phyloP scores from a whole-genome alignment of 2,113 vertebrate genomes.

The Atrichornis clamosus region DNA sequence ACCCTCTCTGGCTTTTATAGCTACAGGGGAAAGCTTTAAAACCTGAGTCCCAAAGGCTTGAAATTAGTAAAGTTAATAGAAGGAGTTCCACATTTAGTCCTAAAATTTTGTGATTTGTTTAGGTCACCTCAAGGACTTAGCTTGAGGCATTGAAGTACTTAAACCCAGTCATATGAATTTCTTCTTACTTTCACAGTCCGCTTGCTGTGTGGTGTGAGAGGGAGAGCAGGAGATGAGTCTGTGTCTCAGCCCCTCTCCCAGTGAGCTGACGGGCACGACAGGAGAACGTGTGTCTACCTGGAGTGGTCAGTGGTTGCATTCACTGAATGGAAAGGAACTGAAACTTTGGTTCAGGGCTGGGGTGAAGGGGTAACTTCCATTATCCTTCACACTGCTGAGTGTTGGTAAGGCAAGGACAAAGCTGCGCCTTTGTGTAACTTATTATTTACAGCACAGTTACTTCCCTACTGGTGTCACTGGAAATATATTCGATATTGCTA shows the following conservation, averaged over 20 bases:
- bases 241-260: not conserved
- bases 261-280: fast-evolving
- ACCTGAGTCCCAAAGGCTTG: not conserved
- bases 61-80: not conserved
- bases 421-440: not conserved
- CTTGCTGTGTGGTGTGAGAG: not conserved
- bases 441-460: not conserved
- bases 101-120: not conserved
- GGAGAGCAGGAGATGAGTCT: not conserved
- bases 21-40: not conserved
- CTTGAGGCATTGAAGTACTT: not conserved
- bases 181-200: not conserved
- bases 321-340: not conserved
- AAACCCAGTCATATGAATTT: not conserved
- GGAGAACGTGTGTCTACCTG: not conserved
- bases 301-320: not conserved
- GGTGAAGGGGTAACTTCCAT: not conserved
- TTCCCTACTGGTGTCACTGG: not conserved
- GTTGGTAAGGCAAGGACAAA: not conserved
- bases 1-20: not conserved
- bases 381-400: not conserved
- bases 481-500: not conserved
- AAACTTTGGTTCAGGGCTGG: not conserved
- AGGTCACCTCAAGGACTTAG: not conserved
- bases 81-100: not conserved